Base-by-base conservation (phyloP, 2,888 invertebrate genomes). In the Druceiella hillmani region DNA sequence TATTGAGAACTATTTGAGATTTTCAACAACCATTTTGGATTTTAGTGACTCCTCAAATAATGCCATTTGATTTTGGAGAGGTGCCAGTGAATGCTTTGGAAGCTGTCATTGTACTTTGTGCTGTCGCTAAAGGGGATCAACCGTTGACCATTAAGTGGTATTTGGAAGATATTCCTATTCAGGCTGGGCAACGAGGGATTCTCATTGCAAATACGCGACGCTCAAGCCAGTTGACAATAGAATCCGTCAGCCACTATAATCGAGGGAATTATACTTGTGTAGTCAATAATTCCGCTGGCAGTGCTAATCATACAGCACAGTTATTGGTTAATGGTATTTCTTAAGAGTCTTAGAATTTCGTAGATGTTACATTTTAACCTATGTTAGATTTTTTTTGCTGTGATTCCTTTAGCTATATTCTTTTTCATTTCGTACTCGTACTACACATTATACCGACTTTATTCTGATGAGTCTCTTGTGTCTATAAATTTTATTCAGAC, bases 121-220 rank as follows among this genome's bases (percentile, higher is more conserved):
- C 62, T 24, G 61, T 66, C 9, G 57, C 60, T 3, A 61, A 65
- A 44, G 71, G 77, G 9, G 76, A 76, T 54, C 57, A 66, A 27
- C 76, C 76, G 7, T 56, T 77, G 41, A 60, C 59, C 17, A 66
- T 76, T 32, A 55, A 59, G 28, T 76, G 75, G 75, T 62, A 61
- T 29, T 70, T 75, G 42, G 11, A 27, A 5, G 27, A 11, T 11
- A 27, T 11, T 11, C n/a, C 9, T 11, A 7, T 27, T 11, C 5
- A 70, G 75, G 49, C 73, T 71, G 2, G 52, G 62, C 30, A 59
- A 59, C 9, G 49, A 60, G n/a, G 37, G 50, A 24, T 39, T 50
- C 46, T 42, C 52, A 34, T 24, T 31, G 50, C 26, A 50, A 52
- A 22, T 58, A 58, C 17, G 50, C 56, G n/a, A 55, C 55, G 56